Percentiles rank a stretch among this genome's conserved stretches.
These are phyloP conservation scores for Acanthacorydalis orientalis DNA, from an alignment of 2,888 invertebrate genomes.

Conservation along the genomic window DNA sequence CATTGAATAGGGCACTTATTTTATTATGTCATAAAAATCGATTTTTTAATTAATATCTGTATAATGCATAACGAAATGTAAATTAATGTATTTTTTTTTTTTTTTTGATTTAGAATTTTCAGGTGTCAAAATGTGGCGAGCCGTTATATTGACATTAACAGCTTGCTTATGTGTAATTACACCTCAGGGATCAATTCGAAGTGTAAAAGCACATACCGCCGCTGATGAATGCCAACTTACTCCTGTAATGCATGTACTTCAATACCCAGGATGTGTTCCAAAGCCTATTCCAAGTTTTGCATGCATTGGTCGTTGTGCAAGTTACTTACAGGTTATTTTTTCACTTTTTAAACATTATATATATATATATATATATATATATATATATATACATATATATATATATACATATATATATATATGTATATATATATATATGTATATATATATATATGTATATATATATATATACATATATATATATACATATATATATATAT, in stretches of 20 bases:
- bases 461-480: too few relatives aligned
- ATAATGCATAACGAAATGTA: too few relatives aligned
- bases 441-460: too few relatives aligned
- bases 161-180: constrained; percentile 22
- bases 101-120: not conserved
- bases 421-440: too few relatives aligned
- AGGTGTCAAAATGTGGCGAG: not conserved
- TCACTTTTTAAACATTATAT: not conserved
- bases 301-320: constrained; percentile 78
- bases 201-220: constrained; percentile 22
- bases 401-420: too few relatives aligned
- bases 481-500: too few relatives aligned
- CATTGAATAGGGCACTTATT: too few relatives aligned
- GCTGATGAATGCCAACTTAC: constrained; percentile 78
- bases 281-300: constrained; percentile 89
- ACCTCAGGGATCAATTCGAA: constrained; percentile 15
- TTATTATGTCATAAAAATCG: too few relatives aligned
- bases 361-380: too few relatives aligned
- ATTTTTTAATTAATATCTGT: too few relatives aligned
- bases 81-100: too few relatives aligned
- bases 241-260: constrained; percentile 79
- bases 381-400: too few relatives aligned
- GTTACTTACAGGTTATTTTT: constrained; percentile 66
- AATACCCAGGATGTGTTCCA: constrained; percentile 81
- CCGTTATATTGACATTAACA: constrained; percentile 8